Base-by-base conservation (phyloP, 2,888 invertebrate species). In the Nudaria mundana region DNA sequence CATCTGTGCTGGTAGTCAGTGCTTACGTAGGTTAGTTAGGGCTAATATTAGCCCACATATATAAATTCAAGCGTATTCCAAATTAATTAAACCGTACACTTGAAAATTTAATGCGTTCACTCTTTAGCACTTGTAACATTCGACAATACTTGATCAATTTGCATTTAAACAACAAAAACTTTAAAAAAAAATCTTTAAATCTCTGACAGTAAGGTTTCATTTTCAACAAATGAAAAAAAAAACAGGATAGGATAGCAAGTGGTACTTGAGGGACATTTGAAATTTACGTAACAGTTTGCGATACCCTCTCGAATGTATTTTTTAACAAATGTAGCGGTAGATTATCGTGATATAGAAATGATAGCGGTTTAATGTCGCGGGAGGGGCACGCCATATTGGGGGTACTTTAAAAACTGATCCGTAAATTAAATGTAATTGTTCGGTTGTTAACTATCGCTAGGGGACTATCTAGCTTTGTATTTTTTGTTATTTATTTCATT, bases 381-480 rank as follows among this genome's bases (percentile, higher is more conserved):
- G 71, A 67, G 56, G 69, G 64, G 55, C 45, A 42, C 46, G 70
- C 79, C 80, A 79, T 79, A 81, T 78, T 81, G 83, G 78, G 66
- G 66, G 66, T 76, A 80, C 83, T 84, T 85, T 82, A 85, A 86
- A 86, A 84, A 82, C 81, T 75, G 78, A 76, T 82, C 73, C 65
- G 76, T 80, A 81, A 89, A 89, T 88, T 88, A 87, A 88, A 88
- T 81, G 81, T 87, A 86, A 89, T 89, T 89, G 89, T 89, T 86
- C 83, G 80, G 81, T 86, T 69, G 86, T 86, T 85, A 84, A 71
- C 71, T 65, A 66, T 66, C 58, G 40, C 58, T 64, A 75, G 76
- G 76, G 70, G 68, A 54, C 63, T 46, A 39, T 37, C 25, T 42
- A 41, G 23, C 11, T 40, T 48, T 64, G 60, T 63, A 48, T 54